Percentiles rank a stretch among this genome's conserved stretches.
These are phyloP conservation scores for Coelinius sp. DNA, from an alignment of 2,888 invertebrate genomes.

Conservation along the genomic window DNA sequence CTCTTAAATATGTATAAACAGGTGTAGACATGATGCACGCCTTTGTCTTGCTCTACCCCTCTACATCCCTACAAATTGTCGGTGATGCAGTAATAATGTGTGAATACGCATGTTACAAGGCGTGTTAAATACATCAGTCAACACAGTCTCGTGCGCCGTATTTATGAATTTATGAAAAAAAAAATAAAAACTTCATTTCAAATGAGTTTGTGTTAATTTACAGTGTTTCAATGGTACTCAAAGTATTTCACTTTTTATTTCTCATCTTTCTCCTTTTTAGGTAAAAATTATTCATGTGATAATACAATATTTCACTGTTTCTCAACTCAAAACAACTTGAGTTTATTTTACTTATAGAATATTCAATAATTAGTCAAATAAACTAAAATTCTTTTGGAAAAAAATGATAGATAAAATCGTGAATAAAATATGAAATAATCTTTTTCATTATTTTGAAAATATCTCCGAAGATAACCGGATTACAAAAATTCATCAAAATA, in stretches of 20 bases:
- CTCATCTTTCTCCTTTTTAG: background rate
- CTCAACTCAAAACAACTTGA: background rate
- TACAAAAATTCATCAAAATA: no score
- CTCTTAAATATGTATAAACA: conserved; percentile 12
- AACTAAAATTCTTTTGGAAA: background rate
- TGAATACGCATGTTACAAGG: conserved; percentile 1
- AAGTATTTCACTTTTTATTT: background rate
- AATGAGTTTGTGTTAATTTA: conserved; percentile 1
- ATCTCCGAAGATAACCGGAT: no score
- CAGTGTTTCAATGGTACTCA: background rate
- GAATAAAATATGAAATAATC: background rate
- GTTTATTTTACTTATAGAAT: background rate
- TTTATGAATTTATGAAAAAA: background rate
- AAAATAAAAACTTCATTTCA: conserved; percentile 1
- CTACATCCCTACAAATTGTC: background rate
- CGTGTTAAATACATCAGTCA: conserved; percentile 1
- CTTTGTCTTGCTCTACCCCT: background rate
- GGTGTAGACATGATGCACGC: background rate
- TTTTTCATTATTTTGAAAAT: no score
- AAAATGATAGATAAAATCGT: background rate
- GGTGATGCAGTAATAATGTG: conserved; percentile 31
- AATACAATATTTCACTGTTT: background rate
- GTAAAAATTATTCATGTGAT: background rate
- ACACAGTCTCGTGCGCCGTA: conserved; percentile 13
- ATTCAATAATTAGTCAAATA: background rate